Evolutionary conservation across 2,113 vertebrate species (phyloP), one percentile per base, ranked within the genome.

Genomic region (Aramus guarauna): DNA sequence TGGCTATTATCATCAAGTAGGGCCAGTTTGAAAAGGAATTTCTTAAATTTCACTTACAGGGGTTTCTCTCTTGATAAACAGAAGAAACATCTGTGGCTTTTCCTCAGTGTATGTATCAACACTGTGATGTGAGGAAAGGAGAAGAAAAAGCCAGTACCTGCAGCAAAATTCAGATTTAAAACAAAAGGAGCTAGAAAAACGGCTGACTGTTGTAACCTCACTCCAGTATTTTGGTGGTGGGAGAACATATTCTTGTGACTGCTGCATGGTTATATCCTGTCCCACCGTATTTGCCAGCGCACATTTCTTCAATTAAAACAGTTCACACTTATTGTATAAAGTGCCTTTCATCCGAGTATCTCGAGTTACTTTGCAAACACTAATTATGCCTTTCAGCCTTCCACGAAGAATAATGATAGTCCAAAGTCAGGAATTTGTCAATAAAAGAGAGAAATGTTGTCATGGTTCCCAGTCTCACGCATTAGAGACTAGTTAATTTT

Each of bases 221-320:
- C 8, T 56, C 11, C 22, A 12, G 5, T 4, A 69, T 88, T 88
- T 90, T 81, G 13, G 30, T 36, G 29, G 5, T 9, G 30, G 24
- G 5, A 63, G 37, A 30, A 36, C 5, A 56, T 41, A 24, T 59
- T 39, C 27, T 85, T 85, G 32, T 59, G 45, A 41, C 23, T 78
- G 41, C n/a, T 73, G n/a, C 21, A 30, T 0, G 0, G 29, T 52
- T 85, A 60, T 41, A 32, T 76, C 47, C 37, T 43, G 20, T 36
- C 30, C 22, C 20, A 9, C 23, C 74, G 47, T 52, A 69, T 39
- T 81, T 80, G 32, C 41, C 80, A 81, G 56, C 13, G 89, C 72
- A 50, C 1, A 1, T 78, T 92, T 75, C 60, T 89, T 47, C 41
- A 50, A 7, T 53, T 66, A 74, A 66, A 90, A 67, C 24, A 43